phyloP scores from a whole-genome alignment of 2,888 invertebrate species.

The Lasioglossum morio region DNA sequence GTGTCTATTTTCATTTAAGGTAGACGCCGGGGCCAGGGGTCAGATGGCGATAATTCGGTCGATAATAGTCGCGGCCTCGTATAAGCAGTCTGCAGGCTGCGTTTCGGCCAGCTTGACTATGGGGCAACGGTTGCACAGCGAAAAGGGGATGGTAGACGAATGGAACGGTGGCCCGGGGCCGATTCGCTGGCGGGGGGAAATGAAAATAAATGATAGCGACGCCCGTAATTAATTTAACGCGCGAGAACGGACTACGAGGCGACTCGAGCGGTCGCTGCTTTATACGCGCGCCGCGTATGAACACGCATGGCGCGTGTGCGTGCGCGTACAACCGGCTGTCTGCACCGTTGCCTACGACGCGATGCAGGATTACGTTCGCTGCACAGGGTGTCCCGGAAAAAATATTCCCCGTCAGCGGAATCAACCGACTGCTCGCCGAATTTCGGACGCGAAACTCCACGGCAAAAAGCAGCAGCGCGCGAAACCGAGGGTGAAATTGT shows the following conservation, averaged over 20 bases:
- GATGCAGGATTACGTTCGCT: slow-evolving; percentile 49
- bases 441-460: neutral
- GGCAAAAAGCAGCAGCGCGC: neutral
- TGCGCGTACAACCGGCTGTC: slow-evolving; percentile 33
- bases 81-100: slow-evolving; percentile 62
- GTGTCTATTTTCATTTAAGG: slow-evolving; percentile 73
- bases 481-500: neutral
- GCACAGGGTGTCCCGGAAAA: slow-evolving; percentile 20
- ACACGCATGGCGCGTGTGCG: slow-evolving; percentile 54
- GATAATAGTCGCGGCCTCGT: slow-evolving; percentile 67
- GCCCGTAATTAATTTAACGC: slow-evolving; percentile 82
- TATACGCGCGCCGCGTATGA: slow-evolving; percentile 70
- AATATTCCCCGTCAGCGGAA: slow-evolving; percentile 11
- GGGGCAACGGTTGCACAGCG: neutral
- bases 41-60: slow-evolving; percentile 72
- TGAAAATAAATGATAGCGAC: slow-evolving; percentile 83
- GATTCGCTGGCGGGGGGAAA: slow-evolving; percentile 79
- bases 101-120: slow-evolving; percentile 54
- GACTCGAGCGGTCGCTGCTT: slow-evolving; percentile 73
- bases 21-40: slow-evolving; percentile 60
- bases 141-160: neutral
- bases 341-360: slow-evolving; percentile 41
- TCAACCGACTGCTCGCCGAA: neutral
- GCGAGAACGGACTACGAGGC: slow-evolving; percentile 75
- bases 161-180: slow-evolving; percentile 32